Evolutionary conservation across 1,140 invertebrate species (phyloP).

Genomic region (Scaptomyza montana): DNA sequence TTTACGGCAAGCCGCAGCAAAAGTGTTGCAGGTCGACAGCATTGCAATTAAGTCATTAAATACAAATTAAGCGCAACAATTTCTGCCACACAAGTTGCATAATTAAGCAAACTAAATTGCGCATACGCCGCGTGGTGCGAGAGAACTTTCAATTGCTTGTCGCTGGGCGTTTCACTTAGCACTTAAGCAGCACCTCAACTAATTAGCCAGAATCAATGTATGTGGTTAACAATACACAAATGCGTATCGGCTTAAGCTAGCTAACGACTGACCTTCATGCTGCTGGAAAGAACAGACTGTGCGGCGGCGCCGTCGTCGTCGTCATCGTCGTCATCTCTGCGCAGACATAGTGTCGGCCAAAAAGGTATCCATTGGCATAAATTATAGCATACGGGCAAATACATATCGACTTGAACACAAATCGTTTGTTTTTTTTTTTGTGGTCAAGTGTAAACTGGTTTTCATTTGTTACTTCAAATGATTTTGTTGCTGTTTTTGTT

Average conservation of each 20-base stretch:
- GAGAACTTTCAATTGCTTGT: constrained; percentile 36
- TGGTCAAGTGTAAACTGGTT: constrained; percentile 66
- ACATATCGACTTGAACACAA: constrained; percentile 73
- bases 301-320: constrained; percentile 45
- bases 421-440: constrained; percentile 67
- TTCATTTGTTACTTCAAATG: constrained; percentile 19
- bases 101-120: constrained; percentile 59
- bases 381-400: constrained; percentile 64
- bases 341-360: constrained; percentile 71
- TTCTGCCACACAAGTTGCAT: constrained; percentile 38
- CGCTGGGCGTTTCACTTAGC: constrained; percentile 27
- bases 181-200: constrained; percentile 11
- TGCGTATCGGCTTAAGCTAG: background rate
- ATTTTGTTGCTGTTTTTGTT: constrained; percentile 4
- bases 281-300: constrained; percentile 65
- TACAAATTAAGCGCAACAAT: constrained; percentile 66
- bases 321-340: constrained; percentile 34
- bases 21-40: constrained; percentile 37
- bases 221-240: constrained; percentile 37
- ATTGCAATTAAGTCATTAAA: constrained; percentile 75
- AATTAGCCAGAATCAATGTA: constrained; percentile 37
- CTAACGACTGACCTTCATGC: constrained; percentile 51
- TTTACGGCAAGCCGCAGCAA: constrained; percentile 41
- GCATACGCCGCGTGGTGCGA: constrained; percentile 58
- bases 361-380: constrained; percentile 68